Percentiles rank a stretch among this genome's conserved stretches.
Conservation (phyloP, 2,888 invertebrate genomes). For the Lithophane leautieri region DNA sequence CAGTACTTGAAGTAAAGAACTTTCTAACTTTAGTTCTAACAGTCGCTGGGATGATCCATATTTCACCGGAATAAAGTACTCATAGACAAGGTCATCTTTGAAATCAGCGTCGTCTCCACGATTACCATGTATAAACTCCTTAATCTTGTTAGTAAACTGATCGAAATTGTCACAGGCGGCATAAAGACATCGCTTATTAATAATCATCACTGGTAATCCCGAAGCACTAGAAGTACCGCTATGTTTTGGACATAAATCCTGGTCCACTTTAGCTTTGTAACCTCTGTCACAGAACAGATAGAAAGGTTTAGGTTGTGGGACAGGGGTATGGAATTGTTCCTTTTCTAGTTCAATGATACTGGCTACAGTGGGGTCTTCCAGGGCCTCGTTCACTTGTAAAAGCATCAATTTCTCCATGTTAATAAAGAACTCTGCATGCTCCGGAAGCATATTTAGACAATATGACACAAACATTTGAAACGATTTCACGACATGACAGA, state of each 20-base stretch:
- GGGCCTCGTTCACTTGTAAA: constrained; percentile 79
- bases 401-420: constrained; percentile 86
- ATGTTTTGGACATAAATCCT: constrained; percentile 79
- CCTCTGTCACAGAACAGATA: constrained; percentile 82
- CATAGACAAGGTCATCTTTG: constrained; percentile 77
- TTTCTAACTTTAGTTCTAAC: constrained; percentile 78
- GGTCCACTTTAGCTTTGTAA: constrained; percentile 75
- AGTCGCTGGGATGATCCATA: constrained; percentile 73
- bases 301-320: constrained; percentile 80
- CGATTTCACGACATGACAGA: constrained; percentile 82
- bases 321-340: constrained; percentile 71
- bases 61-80: constrained; percentile 76
- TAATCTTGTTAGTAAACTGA: constrained; percentile 78
- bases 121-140: constrained; percentile 74
- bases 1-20: constrained; percentile 82
- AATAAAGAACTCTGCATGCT: constrained; percentile 85
- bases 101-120: constrained; percentile 76
- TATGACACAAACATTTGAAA: constrained; percentile 84
- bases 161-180: constrained; percentile 84
- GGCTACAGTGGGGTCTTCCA: constrained; percentile 76
- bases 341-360: constrained; percentile 79
- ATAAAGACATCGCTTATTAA: constrained; percentile 83
- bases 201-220: constrained; percentile 82
- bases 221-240: constrained; percentile 78
- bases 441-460: constrained; percentile 80